These are phyloP conservation scores for Lucilia sericata DNA, from an alignment of 1,140 invertebrate genomes.

Conservation along the genomic window DNA sequence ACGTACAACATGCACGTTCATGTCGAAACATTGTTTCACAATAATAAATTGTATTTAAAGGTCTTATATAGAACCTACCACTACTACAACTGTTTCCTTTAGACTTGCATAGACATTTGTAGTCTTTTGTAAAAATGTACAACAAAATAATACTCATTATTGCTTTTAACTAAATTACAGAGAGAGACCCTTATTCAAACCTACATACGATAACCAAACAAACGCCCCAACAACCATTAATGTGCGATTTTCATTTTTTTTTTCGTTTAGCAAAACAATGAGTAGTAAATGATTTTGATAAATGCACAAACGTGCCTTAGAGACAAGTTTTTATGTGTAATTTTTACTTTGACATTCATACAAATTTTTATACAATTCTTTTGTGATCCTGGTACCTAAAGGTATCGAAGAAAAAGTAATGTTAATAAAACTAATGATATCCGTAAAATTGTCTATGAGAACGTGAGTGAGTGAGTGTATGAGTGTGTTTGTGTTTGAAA, in stretches of 20 bases:
- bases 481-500: too few relatives aligned
- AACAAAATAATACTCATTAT: background rate
- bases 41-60: constrained; percentile 9
- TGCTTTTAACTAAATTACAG: constrained; percentile 37
- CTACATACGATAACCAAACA: background rate
- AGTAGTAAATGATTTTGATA: constrained; percentile 44
- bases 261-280: background rate
- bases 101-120: too few relatives aligned
- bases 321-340: background rate
- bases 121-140: too few relatives aligned
- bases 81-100: too few relatives aligned
- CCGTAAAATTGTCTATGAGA: background rate
- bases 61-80: background rate
- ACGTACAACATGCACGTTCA: background rate
- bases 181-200: background rate
- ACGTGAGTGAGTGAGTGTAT: background rate
- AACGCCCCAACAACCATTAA: background rate
- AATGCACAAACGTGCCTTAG: constrained; percentile 36
- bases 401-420: background rate
- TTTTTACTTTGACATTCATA: background rate
- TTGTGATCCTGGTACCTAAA: background rate
- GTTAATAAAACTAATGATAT: background rate
- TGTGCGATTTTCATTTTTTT: background rate
- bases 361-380: background rate
- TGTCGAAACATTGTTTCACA: background rate